Evolutionary conservation across 1,140 invertebrate species (phyloP).

Genomic region (Rhyzopertha dominica): DNA sequence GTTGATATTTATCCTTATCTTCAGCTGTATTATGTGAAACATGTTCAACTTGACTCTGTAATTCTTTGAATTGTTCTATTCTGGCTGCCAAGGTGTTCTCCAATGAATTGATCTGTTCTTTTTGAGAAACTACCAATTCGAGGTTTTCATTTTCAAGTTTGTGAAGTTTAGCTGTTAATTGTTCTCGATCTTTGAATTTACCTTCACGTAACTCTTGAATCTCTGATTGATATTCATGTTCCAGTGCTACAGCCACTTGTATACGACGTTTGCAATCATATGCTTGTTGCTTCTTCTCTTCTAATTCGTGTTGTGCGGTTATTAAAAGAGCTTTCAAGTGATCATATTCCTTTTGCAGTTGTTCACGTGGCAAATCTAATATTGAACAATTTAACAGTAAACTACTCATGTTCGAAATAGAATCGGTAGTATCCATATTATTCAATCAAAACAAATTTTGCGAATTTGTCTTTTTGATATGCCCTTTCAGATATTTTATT

Average conservation of each 20-base stretch:
- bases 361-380: no score
- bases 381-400: no score
- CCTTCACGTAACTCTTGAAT: conserved; percentile 18
- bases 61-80: conserved; percentile 11
- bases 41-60: not conserved
- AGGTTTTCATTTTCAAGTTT: conserved; percentile 12
- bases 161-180: conserved; percentile 10
- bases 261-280: conserved; percentile 19
- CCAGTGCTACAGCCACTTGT: conserved; percentile 8
- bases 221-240: conserved; percentile 16
- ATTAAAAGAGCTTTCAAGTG: no score
- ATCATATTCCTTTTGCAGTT: no score
- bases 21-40: not conserved
- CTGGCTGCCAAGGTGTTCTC: conserved; percentile 14
- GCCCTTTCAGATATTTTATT: no score
- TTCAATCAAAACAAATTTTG: no score
- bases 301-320: conserved; percentile 14
- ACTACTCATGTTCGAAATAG: no score
- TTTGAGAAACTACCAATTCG: not conserved
- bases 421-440: no score
- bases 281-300: conserved; percentile 18
- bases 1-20: not conserved
- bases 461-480: no score
- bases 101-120: conserved; percentile 8
- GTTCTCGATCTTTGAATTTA: conserved; percentile 8